Evolutionary conservation across 2,113 vertebrate species (phyloP).

Genomic region (Pterophyllum scalare): DNA sequence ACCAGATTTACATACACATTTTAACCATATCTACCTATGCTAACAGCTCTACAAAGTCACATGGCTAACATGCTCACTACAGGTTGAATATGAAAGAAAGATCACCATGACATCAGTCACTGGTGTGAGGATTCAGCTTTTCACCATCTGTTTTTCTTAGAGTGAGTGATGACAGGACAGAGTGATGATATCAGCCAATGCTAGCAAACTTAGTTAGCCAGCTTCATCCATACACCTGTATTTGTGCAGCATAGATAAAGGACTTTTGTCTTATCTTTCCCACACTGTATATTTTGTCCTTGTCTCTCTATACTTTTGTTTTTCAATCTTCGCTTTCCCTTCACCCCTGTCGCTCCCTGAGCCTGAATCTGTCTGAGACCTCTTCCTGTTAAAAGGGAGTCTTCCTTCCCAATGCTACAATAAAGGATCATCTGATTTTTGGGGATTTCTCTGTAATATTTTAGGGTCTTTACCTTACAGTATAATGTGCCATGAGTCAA

Average conservation of each 20-base stretch:
- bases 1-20: background rate
- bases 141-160: background rate
- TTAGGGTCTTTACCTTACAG: background rate
- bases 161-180: background rate
- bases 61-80: background rate
- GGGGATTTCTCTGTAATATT: background rate
- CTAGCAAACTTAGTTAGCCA: background rate
- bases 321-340: too few relatives aligned
- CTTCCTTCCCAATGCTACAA: background rate
- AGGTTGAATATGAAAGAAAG: background rate
- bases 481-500: background rate
- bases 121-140: background rate
- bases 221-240: background rate
- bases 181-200: background rate
- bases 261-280: too few relatives aligned
- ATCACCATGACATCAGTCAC: background rate
- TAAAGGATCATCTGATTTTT: background rate
- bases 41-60: background rate
- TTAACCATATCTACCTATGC: background rate
- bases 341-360: too few relatives aligned
- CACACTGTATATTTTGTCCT: too few relatives aligned
- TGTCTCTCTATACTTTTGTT: too few relatives aligned
- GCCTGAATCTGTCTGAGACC: too few relatives aligned
- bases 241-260: background rate
- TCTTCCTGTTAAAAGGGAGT: background rate